Evolutionary conservation across 2,888 invertebrate genomes (phyloP).

Genomic region (Trachelus iudaicus): DNA sequence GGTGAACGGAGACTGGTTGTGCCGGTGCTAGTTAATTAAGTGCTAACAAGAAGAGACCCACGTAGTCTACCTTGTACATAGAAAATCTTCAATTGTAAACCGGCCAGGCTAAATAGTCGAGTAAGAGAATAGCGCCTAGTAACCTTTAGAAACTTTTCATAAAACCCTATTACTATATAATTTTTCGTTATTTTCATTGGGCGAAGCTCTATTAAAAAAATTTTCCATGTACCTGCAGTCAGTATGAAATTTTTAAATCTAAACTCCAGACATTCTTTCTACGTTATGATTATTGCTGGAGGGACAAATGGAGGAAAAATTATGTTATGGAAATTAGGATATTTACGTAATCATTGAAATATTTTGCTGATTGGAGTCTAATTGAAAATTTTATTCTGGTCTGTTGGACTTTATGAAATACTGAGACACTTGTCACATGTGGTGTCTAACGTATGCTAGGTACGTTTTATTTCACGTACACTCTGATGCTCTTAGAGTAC

Average conservation of each 20-base stretch:
- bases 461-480: not conserved
- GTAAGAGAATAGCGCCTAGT: not conserved
- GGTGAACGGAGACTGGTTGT: conserved; percentile 36
- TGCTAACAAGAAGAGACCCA: conserved; percentile 60
- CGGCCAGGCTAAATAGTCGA: conserved; percentile 1
- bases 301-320: not conserved
- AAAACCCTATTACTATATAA: not conserved
- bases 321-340: not conserved
- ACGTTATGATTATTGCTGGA: too few relatives aligned
- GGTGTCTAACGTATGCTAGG: not conserved
- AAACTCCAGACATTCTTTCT: too few relatives aligned
- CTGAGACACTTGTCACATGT: not conserved
- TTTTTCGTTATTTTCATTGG: not conserved
- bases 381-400: not conserved
- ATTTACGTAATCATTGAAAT: not conserved
- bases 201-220: not conserved
- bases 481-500: not conserved
- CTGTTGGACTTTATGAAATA: not conserved
- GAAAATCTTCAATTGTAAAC: conserved; percentile 2
- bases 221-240: not conserved
- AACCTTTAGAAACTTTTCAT: not conserved
- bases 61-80: conserved; percentile 2
- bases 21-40: conserved; percentile 56
- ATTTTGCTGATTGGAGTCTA: not conserved
- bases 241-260: too few relatives aligned